Percentiles rank a stretch among this genome's conserved stretches.
These are phyloP conservation scores for Taxidea taxus DNA, from an alignment of 2,113 vertebrate genomes.

Conservation along the genomic window DNA sequence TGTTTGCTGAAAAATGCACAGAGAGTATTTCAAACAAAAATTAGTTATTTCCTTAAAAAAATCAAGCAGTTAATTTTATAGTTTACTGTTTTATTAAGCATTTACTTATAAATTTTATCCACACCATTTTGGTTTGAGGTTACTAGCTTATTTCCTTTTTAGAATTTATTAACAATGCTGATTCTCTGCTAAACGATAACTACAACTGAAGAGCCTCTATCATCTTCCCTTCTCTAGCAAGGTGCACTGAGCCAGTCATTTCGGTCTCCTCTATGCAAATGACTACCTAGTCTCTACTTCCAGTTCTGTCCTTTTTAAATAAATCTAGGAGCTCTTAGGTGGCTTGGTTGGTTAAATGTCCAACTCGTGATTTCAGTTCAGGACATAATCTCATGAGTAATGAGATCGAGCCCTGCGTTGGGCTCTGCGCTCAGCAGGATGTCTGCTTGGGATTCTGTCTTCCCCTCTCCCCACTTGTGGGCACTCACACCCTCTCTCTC, in stretches of 20 bases:
- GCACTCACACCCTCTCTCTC: not conserved
- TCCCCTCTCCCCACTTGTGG: not conserved
- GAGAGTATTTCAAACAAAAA: slow-evolving; percentile 43
- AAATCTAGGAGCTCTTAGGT: not conserved
- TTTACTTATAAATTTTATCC: slow-evolving; percentile 9
- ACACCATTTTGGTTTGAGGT: not conserved
- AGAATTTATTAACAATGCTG: not conserved
- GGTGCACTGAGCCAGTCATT: not conserved
- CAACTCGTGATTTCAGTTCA: not conserved
- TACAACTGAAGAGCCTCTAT: not conserved
- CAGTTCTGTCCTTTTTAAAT: not conserved
- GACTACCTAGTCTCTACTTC: not conserved
- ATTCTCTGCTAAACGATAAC: not conserved
- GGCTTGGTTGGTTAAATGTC: not conserved
- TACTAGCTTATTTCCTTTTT: not conserved
- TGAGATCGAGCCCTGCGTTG: not conserved
- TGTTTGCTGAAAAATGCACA: slow-evolving; percentile 10
- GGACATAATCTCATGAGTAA: not conserved
- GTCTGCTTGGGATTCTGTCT: not conserved
- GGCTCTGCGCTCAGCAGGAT: not conserved
- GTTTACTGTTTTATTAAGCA: not conserved
- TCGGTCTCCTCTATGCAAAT: not conserved
- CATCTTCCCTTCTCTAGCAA: not conserved
- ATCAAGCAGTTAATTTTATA: not conserved
- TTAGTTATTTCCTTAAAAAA: slow-evolving; percentile 1